A percentile compares a stretch with the other conserved stretches of the same genome.
Conservation (phyloP, 2,797 vertebrate species). For the Myripristis murdjan region DNA sequence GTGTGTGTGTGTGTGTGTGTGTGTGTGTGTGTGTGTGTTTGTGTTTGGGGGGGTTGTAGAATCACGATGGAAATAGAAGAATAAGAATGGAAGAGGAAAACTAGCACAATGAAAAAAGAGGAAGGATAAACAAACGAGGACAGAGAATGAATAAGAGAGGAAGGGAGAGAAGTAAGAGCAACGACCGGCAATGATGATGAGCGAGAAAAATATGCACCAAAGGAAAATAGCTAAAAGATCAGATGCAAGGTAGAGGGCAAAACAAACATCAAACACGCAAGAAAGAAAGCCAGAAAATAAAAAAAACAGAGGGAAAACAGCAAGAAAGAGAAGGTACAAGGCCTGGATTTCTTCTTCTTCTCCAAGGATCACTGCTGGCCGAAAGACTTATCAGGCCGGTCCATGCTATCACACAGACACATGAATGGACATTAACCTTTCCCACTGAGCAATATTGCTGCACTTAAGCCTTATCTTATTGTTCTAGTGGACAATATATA, state of each 20-base stretch:
- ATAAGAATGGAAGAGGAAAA: conserved; percentile 6
- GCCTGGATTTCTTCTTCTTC: conserved; percentile 8
- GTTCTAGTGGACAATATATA: conserved; percentile 66
- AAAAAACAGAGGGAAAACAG: conserved; percentile 6
- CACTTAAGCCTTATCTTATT: conserved; percentile 67
- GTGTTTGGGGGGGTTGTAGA: neutral
- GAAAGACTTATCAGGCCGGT: conserved; percentile 53
- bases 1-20: too few species aligned
- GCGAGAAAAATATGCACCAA: neutral
- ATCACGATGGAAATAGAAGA: conserved; percentile 13
- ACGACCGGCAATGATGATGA: neutral
- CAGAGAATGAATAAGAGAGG: neutral
- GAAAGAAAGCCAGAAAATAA: conserved; percentile 22
- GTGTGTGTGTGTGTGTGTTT: too few species aligned
- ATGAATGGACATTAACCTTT: conserved; percentile 70
- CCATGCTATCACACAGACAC: conserved; percentile 61
- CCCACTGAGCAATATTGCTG: conserved; percentile 48
- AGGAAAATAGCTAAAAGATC: conserved; percentile 6
- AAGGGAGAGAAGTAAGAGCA: neutral
- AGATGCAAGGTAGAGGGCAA: conserved; percentile 32
- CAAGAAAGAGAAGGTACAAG: neutral
- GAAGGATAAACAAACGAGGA: neutral
- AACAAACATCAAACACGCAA: neutral
- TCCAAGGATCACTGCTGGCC: conserved; percentile 29
- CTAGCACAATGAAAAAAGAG: neutral